Evolutionary conservation across 2,888 invertebrate species (phyloP), one percentile per base, ranked within the genome.

Genomic region (Congeria kusceri): DNA sequence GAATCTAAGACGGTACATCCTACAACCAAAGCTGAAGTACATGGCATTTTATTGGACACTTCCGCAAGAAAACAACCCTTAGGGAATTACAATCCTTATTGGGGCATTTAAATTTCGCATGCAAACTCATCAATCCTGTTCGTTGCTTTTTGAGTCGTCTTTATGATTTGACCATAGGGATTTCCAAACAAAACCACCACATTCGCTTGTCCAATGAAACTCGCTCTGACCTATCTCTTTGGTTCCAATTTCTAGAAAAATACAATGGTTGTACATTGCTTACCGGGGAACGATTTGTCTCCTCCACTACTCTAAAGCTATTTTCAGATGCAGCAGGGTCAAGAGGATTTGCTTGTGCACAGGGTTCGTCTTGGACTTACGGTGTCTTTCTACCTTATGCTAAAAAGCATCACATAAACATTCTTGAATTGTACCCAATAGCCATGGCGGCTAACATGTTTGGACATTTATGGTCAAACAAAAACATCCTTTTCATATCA

Each of bases 351-450:
- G n/a, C n/a, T n/a, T 76, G 69, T 59, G 69, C 47, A 13, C 58
- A 64, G 20, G 18, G 32, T 7, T 5, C 44, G 15, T 28, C 27
- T 76, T 46, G n/a, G n/a, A n/a, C n/a, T n/a, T n/a, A n/a, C 27
- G 76, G 70, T n/a, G 23, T 49, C 18, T 76, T 76, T 49, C 65
- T 59, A 0, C 25, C 15, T 11, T 18, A 49, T 18, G 59, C 32
- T 20, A 76, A 25, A 15, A 32, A 53, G n/a, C 65, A 56, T 39
- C 72, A 77, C 18, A 77, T 77, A 13, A 72, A 72, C 57, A 63
- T 67, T 25, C 25, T 77, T 2, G 72, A 77, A 62, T 46, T 72
- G 18, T 77, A 71, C 23, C 77, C 67, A 13, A 77, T 77, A 28
- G 74, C 27, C 67, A 59, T 59, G 53, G 66, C 73, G 20, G 65